These are phyloP conservation scores for Tromatobia lineatoria DNA, from an alignment of 2,888 invertebrate genomes.

Conservation along the genomic window DNA sequence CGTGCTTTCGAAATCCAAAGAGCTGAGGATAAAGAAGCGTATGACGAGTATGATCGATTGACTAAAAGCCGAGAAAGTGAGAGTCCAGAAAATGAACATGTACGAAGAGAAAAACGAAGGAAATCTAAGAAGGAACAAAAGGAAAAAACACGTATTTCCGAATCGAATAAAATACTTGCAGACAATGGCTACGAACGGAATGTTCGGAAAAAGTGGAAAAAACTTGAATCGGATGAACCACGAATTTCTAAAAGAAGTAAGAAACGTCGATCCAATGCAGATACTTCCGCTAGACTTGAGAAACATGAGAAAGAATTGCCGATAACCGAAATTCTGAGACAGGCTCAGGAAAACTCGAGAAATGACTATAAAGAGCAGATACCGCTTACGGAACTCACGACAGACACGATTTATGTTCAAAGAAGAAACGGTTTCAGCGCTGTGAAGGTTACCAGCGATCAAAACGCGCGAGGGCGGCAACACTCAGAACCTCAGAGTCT, in stretches of 20 bases:
- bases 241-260: slow-evolving; percentile 50
- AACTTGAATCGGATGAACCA: slow-evolving; percentile 23
- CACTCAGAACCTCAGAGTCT: slow-evolving; percentile 25
- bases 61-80: slow-evolving; percentile 15
- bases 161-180: slow-evolving; percentile 47
- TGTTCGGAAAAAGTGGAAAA: slow-evolving; percentile 40
- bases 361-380: slow-evolving; percentile 79
- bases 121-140: slow-evolving; percentile 48
- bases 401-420: slow-evolving; percentile 83
- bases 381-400: slow-evolving; percentile 78
- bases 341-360: slow-evolving; percentile 76
- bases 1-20: slow-evolving; percentile 37
- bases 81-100: slow-evolving; percentile 8
- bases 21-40: background rate
- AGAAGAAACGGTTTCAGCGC: slow-evolving; percentile 82
- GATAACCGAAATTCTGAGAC: slow-evolving; percentile 81
- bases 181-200: slow-evolving; percentile 28
- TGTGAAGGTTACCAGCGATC: slow-evolving; percentile 76
- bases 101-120: slow-evolving; percentile 46
- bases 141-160: slow-evolving; percentile 39
- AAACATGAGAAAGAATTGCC: slow-evolving; percentile 76
- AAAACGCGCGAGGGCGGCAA: slow-evolving; percentile 38
- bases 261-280: slow-evolving; percentile 31
- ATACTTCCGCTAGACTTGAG: slow-evolving; percentile 21
- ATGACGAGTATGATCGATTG: background rate